Conservation (phyloP, 30 jellyfish, hydroid and myxozoan species). For the Aurelia aurita complex sp. Pacific region DNA sequence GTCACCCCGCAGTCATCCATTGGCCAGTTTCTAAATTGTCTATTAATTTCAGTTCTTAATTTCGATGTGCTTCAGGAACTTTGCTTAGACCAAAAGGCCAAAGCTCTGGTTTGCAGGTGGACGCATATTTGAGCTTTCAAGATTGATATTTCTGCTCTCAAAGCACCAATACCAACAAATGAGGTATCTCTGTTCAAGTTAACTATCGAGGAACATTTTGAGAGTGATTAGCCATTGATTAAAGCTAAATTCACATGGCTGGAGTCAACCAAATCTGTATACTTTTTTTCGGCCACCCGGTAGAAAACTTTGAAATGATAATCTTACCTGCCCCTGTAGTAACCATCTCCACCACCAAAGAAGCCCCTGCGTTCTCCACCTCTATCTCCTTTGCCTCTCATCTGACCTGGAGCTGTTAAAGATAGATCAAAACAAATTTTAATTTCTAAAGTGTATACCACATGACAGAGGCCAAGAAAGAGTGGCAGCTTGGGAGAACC, state of each 20-base stretch:
- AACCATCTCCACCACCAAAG: constrained; percentile 71
- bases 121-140: not conserved
- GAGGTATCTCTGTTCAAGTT: no score
- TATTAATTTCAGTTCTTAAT: no score
- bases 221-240: no score
- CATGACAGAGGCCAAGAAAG: not conserved
- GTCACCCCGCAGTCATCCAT: no score
- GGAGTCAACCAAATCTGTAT: no score
- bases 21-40: no score
- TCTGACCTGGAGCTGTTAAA: constrained; percentile 77
- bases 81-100: not conserved
- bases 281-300: no score
- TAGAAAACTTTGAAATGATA: not conserved
- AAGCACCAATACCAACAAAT: no score
- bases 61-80: no score
- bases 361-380: constrained; percentile 27
- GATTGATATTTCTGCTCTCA: no score
- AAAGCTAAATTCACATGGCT: no score
- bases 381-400: constrained; percentile 73
- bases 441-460: not conserved
- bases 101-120: not conserved
- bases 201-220: no score
- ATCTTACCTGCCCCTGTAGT: constrained; percentile 53
- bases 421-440: not conserved
- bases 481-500: not conserved